These are phyloP conservation scores for Campoplex capitator DNA, from an alignment of 2,888 invertebrate genomes.

Conservation along the genomic window DNA sequence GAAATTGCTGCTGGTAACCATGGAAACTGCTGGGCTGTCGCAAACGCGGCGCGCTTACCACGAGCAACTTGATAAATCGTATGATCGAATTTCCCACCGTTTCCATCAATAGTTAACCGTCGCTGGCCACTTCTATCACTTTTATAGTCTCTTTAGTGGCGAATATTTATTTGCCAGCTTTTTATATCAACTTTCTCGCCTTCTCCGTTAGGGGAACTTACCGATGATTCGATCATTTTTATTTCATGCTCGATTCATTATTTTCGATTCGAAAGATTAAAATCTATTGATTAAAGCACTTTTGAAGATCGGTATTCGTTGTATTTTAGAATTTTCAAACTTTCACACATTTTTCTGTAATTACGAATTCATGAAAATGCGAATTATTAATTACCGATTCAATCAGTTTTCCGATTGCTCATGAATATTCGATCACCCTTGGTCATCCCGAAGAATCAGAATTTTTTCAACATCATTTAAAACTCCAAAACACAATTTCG, in stretches of 20 bases:
- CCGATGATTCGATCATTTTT: no score
- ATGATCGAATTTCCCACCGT: constrained; percentile 50
- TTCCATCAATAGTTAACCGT: constrained; percentile 45
- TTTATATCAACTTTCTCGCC: not conserved
- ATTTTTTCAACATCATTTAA: not conserved
- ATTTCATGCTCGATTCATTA: not conserved
- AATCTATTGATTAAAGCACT: not conserved
- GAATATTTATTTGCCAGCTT: constrained; percentile 12
- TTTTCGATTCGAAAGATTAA: not conserved
- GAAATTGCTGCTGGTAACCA: constrained; percentile 59
- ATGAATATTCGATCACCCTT: not conserved
- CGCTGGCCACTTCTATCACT: constrained; percentile 12
- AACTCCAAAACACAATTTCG: not conserved
- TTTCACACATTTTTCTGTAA: no score
- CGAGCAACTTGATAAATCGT: constrained; percentile 53
- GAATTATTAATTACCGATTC: not conserved
- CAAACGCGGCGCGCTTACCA: constrained; percentile 31
- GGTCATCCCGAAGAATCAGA: not conserved
- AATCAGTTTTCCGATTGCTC: not conserved
- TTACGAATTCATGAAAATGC: not conserved
- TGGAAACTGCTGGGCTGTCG: constrained; percentile 60
- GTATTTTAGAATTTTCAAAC: no score
- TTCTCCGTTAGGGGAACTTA: no score
- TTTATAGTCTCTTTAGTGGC: constrained; percentile 16
- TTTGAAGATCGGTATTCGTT: not conserved